Evolutionary conservation across 2,888 invertebrate genomes (phyloP).

Genomic region (Lingula anatina): DNA sequence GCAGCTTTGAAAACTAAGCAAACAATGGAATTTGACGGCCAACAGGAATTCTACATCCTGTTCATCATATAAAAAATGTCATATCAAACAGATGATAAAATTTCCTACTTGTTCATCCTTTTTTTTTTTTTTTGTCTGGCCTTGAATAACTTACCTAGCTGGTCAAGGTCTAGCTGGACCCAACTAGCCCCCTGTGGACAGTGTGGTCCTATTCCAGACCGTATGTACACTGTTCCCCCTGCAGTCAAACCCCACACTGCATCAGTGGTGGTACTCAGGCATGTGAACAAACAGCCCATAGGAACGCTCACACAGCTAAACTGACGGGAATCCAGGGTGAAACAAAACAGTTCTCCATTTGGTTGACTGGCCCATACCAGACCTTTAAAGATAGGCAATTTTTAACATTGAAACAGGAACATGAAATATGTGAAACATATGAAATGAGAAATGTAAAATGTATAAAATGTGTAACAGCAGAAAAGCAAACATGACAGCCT

Average conservation of each 20-base stretch:
- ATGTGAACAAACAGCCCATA: constrained; percentile 14
- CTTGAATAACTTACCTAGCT: constrained; percentile 41
- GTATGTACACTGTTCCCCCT: constrained; percentile 52
- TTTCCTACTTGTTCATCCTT: too few species aligned
- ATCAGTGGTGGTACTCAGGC: constrained; percentile 49
- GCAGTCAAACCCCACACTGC: constrained; percentile 55
- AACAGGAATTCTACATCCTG: too few species aligned
- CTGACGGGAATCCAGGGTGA: constrained; percentile 28
- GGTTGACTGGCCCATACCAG: constrained; percentile 52
- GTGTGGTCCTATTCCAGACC: constrained; percentile 51
- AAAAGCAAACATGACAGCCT: too few species aligned
- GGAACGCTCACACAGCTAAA: constrained; percentile 17
- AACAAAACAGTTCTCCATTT: constrained; percentile 49
- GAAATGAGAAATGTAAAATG: too few species aligned
- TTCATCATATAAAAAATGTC: too few species aligned
- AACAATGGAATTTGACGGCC: too few species aligned
- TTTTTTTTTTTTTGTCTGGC: too few species aligned
- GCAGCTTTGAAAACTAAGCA: too few species aligned
- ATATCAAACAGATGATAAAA: too few species aligned
- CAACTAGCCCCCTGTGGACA: constrained; percentile 53
- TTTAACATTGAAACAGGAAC: too few species aligned
- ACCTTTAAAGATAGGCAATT: constrained; percentile 34
- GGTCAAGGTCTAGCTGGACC: constrained; percentile 52
- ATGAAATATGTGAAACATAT: too few species aligned
- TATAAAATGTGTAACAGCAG: too few species aligned